These are phyloP conservation scores for Coecobrya sp. DNA, from an alignment of 2,888 invertebrate genomes.

Conservation along the genomic window DNA sequence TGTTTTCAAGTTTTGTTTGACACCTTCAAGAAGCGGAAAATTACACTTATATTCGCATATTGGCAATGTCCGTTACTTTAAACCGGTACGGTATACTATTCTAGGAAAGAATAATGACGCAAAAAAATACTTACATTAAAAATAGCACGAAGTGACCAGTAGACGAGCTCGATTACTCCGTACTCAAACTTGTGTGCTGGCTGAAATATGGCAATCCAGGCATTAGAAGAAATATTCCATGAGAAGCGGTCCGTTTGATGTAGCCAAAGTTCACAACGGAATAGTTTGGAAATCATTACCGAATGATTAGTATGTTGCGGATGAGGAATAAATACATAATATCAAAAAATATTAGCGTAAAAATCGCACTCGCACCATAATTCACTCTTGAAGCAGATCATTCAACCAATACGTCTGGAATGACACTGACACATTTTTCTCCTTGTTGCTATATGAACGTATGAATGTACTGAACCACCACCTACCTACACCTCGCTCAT, in stretches of 20 bases:
- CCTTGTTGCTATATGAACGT: neutral
- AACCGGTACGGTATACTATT: neutral
- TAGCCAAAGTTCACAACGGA: neutral
- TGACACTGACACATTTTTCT: conserved; percentile 12
- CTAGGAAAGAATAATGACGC: neutral
- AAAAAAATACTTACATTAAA: conserved; percentile 86
- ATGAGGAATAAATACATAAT: neutral
- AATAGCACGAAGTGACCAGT: conserved; percentile 86
- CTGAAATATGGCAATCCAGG: conserved; percentile 48
- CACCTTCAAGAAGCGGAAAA: too few species aligned
- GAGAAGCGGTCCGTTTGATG: neutral
- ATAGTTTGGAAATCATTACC: neutral
- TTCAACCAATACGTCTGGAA: neutral
- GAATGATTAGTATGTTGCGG: neutral
- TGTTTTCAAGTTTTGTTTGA: too few species aligned
- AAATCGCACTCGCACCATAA: neutral
- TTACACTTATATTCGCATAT: too few species aligned
- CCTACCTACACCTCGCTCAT: neutral
- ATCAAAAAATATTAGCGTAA: neutral
- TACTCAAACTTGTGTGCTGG: conserved; percentile 85
- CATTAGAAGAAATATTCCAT: neutral
- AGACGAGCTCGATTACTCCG: conserved; percentile 85
- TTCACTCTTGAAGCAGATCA: neutral
- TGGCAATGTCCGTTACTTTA: neutral
- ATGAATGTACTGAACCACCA: neutral